Evolutionary conservation across 2,797 vertebrate species (phyloP).

Genomic region (Cuculus canorus): DNA sequence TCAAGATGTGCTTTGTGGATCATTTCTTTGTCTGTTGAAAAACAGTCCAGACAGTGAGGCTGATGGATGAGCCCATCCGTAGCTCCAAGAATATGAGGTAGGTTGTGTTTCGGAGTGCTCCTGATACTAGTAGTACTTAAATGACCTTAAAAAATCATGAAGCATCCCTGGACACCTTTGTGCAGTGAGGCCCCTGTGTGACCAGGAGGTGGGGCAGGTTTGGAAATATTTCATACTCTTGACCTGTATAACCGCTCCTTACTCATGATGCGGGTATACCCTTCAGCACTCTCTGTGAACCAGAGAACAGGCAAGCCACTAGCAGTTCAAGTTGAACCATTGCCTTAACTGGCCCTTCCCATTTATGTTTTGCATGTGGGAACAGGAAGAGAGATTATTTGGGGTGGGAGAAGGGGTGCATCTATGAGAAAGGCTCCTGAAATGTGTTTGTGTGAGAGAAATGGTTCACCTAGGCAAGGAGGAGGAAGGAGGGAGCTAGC

Average conservation of each 20-base stretch:
- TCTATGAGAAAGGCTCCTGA: neutral
- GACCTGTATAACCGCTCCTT: neutral
- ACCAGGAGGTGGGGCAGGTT: neutral
- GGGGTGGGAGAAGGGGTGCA: neutral
- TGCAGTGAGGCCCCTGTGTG: neutral
- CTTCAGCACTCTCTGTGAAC: neutral
- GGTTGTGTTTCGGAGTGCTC: neutral
- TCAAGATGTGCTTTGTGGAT: neutral
- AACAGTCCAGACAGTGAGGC: neutral
- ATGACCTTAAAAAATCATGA: neutral
- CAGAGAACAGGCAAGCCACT: neutral
- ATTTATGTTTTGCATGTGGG: neutral
- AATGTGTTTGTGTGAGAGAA: neutral
- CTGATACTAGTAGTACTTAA: neutral
- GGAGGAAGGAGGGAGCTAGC: neutral
- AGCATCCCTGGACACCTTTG: neutral
- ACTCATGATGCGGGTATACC: accelerated
- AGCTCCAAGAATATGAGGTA: neutral
- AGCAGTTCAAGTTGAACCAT: neutral
- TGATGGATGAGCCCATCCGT: neutral
- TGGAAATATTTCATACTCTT: neutral
- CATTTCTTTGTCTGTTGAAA: neutral
- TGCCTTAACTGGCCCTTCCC: neutral
- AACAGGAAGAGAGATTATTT: neutral
- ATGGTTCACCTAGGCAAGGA: neutral